These are phyloP conservation scores for Netta rufina DNA, from an alignment of 2,797 vertebrate genomes.

Conservation along the genomic window DNA sequence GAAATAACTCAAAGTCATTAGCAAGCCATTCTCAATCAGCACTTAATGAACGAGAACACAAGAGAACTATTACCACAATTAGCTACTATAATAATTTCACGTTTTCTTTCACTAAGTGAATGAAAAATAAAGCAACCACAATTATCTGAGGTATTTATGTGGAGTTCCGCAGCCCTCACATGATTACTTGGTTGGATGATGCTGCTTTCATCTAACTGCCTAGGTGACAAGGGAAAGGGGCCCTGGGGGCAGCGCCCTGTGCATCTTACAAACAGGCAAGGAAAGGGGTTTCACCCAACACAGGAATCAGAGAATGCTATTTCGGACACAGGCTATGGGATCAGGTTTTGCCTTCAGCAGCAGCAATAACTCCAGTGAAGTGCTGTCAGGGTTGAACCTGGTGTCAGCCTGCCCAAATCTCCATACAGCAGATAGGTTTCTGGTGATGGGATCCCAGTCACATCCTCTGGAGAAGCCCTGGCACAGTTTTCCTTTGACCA, in stretches of 20 bases:
- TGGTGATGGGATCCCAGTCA: not conserved
- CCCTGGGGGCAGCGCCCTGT: fast-evolving
- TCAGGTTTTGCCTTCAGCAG: not conserved
- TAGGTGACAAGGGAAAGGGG: not conserved
- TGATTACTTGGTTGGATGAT: not conserved
- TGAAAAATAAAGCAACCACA: constrained; percentile 1
- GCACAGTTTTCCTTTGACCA: not conserved
- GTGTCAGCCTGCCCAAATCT: not conserved
- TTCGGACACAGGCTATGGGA: not conserved
- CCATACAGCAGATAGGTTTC: not conserved
- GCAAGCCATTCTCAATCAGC: not conserved
- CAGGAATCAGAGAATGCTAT: fast-evolving
- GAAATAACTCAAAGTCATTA: not conserved
- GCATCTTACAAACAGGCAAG: not conserved
- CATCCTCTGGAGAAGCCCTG: not conserved
- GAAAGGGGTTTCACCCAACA: not conserved
- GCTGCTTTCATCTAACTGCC: not conserved
- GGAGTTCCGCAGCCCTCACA: not conserved
- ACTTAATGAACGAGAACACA: not conserved
- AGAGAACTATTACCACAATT: not conserved
- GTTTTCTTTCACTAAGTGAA: not conserved
- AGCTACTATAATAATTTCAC: not conserved
- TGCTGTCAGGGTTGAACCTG: not conserved
- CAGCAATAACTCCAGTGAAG: not conserved
- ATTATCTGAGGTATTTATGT: not conserved